Evolutionary conservation across 2,797 vertebrate species (phyloP).

Genomic region (Myotis myotis): DNA sequence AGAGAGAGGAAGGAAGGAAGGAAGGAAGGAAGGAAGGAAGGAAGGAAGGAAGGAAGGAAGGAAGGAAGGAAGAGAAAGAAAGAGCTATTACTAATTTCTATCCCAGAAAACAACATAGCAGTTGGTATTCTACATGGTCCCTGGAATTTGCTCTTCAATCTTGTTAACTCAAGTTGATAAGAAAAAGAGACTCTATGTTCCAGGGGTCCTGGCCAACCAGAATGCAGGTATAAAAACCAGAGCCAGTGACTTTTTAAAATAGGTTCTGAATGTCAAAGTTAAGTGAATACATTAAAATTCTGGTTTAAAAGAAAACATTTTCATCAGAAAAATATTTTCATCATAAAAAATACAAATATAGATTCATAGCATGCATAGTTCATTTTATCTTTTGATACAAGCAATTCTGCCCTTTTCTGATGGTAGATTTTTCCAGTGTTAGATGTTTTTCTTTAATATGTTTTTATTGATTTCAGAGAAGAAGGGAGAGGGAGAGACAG

Average conservation of each 20-base stretch:
- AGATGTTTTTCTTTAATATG: background rate
- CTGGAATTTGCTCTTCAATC: background rate
- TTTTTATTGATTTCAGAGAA: no score
- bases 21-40: background rate
- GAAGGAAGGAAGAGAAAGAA: background rate
- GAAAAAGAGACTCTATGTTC: background rate
- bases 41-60: no score
- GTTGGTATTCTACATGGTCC: background rate
- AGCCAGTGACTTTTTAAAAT: background rate
- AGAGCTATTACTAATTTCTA: background rate
- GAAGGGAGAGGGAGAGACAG: no score
- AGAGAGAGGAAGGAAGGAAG: fast-evolving
- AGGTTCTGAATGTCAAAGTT: background rate
- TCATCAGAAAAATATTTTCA: background rate
- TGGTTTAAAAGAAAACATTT: background rate
- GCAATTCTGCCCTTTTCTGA: background rate
- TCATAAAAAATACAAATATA: background rate
- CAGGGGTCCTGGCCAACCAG: background rate
- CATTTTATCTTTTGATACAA: background rate
- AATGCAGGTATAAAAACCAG: background rate
- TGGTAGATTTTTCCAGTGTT: background rate
- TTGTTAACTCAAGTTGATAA: background rate
- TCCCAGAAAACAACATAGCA: background rate
- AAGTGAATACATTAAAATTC: background rate
- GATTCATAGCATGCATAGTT: background rate